These are phyloP conservation scores for Poecilia latipinna DNA, from an alignment of 2,113 vertebrate species.

Conservation along the genomic window DNA sequence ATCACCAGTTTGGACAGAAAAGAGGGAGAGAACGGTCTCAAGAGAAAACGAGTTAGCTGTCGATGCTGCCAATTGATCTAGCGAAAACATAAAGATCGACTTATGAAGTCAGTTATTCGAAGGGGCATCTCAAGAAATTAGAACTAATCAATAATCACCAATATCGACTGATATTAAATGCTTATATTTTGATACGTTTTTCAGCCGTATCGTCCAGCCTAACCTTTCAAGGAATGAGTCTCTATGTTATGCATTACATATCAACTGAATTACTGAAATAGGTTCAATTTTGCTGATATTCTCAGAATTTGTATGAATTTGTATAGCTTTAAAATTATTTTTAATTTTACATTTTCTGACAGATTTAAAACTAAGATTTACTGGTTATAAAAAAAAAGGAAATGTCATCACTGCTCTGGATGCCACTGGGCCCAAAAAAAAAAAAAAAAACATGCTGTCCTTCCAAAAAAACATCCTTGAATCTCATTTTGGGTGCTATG, in stretches of 20 bases:
- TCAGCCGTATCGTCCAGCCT: no score
- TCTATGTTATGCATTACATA: no score
- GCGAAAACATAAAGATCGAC: background rate
- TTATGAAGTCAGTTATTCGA: background rate
- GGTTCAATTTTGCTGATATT: no score
- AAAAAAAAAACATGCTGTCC: constrained; percentile 52
- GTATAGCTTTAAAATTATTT: background rate
- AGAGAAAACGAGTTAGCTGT: background rate
- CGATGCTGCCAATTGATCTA: background rate
- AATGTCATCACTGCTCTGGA: constrained; percentile 34
- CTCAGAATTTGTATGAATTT: no score
- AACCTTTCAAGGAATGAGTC: no score
- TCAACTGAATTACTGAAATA: no score
- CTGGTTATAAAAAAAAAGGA: constrained; percentile 29
- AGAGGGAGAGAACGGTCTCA: background rate
- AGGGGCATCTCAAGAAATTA: background rate
- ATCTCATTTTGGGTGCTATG: constrained; percentile 15
- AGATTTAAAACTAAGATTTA: constrained; percentile 1
- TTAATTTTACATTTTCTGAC: constrained; percentile 6
- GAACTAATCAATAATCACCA: background rate
- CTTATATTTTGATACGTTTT: no score
- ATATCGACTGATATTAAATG: no score
- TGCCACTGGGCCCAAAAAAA: background rate
- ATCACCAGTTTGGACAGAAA: background rate
- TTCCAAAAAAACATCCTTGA: constrained; percentile 16